Conservation (phyloP, 2,888 invertebrate genomes). For the Sminthurides aquaticus region DNA sequence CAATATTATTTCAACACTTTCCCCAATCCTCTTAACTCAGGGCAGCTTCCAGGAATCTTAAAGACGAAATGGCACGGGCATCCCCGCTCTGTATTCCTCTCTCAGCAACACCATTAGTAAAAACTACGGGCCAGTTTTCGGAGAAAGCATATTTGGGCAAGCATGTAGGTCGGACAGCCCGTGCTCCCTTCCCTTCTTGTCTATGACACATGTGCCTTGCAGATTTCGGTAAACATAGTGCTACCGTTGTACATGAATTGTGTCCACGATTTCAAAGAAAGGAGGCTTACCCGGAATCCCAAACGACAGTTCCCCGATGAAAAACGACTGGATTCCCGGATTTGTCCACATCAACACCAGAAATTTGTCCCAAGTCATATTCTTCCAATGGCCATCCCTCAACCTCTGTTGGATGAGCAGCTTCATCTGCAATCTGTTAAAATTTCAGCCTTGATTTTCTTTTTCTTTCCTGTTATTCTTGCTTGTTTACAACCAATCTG, state of each 20-base stretch:
- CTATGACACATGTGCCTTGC: too few relatives aligned
- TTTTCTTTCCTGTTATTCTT: not conserved
- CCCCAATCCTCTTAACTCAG: too few relatives aligned
- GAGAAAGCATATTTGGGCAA: too few relatives aligned
- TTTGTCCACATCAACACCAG: constrained; percentile 73
- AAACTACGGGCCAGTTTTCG: too few relatives aligned
- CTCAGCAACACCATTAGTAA: too few relatives aligned
- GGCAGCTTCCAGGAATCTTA: too few relatives aligned
- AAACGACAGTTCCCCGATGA: constrained; percentile 70
- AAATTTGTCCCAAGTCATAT: constrained; percentile 68
- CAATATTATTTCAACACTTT: too few relatives aligned
- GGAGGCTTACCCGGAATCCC: constrained; percentile 62
- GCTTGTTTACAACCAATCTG: not conserved
- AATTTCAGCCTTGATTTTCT: not conserved
- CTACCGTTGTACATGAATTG: too few relatives aligned
- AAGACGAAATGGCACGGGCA: too few relatives aligned
- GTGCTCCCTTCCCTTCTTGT: too few relatives aligned
- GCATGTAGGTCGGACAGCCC: too few relatives aligned
- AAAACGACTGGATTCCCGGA: constrained; percentile 74
- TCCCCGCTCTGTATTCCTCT: too few relatives aligned
- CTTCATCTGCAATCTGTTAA: constrained; percentile 23
- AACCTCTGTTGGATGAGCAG: constrained; percentile 40
- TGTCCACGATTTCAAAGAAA: not conserved
- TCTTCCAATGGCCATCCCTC: constrained; percentile 45
- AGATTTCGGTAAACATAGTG: not conserved